A percentile compares a stretch with the other conserved stretches of the same genome.
These are phyloP conservation scores for Arenicola marina DNA, from an alignment of 2,888 invertebrate genomes.

Conservation along the genomic window DNA sequence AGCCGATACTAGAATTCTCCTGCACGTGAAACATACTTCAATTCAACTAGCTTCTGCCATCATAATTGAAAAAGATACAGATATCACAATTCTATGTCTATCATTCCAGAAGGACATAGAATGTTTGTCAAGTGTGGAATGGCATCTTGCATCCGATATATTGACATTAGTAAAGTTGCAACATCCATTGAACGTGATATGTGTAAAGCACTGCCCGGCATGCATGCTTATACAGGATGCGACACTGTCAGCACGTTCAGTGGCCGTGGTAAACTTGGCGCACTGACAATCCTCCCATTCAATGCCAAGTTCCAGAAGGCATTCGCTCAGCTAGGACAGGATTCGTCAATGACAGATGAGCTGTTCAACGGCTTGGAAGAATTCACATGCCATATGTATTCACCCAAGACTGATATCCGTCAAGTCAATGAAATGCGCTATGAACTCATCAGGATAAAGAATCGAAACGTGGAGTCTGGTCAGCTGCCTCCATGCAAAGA, in stretches of 20 bases:
- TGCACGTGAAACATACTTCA: no score
- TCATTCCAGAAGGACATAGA: no score
- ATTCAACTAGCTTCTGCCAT: no score
- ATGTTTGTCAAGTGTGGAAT: no score
- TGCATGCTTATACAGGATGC: conserved; percentile 31
- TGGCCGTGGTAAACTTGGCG: conserved; percentile 20
- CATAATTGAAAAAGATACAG: no score
- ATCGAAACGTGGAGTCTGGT: conserved; percentile 16
- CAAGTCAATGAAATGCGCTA: conserved; percentile 23
- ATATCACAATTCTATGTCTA: no score
- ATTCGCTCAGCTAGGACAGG: background rate
- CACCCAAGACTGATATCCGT: background rate
- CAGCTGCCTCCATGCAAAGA: conserved; percentile 26
- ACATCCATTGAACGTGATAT: conserved; percentile 19
- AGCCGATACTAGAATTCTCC: no score
- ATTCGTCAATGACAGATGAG: background rate
- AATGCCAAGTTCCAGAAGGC: background rate
- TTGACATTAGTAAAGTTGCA: no score
- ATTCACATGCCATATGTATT: conserved; percentile 4
- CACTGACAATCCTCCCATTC: conserved; percentile 18
- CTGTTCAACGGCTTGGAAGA: background rate
- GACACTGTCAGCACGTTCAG: conserved; percentile 29
- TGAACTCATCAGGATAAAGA: conserved; percentile 19
- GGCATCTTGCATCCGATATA: no score
- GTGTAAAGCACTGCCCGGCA: conserved; percentile 19